Conservation (phyloP, 1,140 invertebrate genomes). For the Fopius arisanus region DNA sequence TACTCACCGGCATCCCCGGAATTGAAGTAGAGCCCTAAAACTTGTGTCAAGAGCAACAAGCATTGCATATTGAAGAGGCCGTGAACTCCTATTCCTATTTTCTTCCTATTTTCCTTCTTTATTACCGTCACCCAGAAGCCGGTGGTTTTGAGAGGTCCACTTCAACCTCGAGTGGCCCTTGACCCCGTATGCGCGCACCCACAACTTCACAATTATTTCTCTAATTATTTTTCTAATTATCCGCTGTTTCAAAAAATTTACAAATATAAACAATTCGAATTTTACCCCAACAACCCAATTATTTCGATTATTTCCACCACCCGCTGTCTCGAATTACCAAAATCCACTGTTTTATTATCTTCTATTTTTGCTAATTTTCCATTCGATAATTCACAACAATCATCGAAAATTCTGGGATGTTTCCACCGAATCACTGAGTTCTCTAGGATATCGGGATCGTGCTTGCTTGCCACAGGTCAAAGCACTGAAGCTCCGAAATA, state of each 20-base stretch:
- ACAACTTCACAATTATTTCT: background rate
- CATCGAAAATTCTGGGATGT: background rate
- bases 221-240: background rate
- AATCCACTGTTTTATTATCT: background rate
- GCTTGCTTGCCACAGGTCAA: background rate
- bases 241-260: background rate
- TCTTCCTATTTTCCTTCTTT: background rate
- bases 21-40: background rate
- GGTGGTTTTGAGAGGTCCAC: background rate
- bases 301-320: too few relatives aligned
- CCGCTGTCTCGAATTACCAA: too few relatives aligned
- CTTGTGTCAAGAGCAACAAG: constrained; percentile 13
- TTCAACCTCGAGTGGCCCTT: background rate
- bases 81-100: background rate
- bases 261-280: too few relatives aligned
- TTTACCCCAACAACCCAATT: too few relatives aligned
- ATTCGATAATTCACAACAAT: background rate
- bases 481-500: constrained; percentile 4
- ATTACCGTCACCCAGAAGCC: background rate
- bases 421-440: background rate
- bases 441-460: background rate
- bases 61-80: background rate
- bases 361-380: background rate
- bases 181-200: background rate
- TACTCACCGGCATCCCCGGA: background rate